These are phyloP conservation scores for Sipha maydis DNA, from an alignment of 2,888 invertebrate genomes.

Conservation along the genomic window DNA sequence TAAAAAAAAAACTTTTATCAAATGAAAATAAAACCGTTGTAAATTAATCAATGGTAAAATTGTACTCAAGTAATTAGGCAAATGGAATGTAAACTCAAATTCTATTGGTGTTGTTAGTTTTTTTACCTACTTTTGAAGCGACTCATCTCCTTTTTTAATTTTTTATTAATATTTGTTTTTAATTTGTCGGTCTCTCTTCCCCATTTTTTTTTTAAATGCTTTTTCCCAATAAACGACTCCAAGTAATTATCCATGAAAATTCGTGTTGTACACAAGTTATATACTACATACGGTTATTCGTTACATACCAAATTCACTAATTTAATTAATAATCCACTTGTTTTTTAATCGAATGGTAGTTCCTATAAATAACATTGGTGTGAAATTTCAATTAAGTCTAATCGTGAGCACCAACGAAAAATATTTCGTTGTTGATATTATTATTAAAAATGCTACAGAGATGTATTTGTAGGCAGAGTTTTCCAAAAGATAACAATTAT, in stretches of 20 bases:
- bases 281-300: neutral
- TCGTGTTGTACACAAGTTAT: neutral
- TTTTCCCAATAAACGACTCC: neutral
- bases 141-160: slow-evolving; percentile 41
- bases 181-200: slow-evolving; percentile 31
- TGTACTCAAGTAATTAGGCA: slow-evolving; percentile 53
- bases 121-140: slow-evolving; percentile 53
- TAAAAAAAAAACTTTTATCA: slow-evolving; percentile 2
- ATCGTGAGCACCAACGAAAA: too few relatives aligned
- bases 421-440: too few relatives aligned
- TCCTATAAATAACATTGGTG: neutral
- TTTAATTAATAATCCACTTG: neutral
- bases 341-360: neutral
- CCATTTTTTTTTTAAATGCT: slow-evolving; percentile 10
- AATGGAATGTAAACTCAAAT: slow-evolving; percentile 39
- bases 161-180: slow-evolving; percentile 60
- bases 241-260: slow-evolving; percentile 34
- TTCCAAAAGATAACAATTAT: too few relatives aligned
- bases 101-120: slow-evolving; percentile 13
- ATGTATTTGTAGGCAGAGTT: too few relatives aligned
- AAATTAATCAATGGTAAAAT: slow-evolving; percentile 52
- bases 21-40: too few relatives aligned
- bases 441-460: too few relatives aligned
- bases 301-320: slow-evolving; percentile 8
- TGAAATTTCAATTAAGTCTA: neutral